phyloP scores from a whole-genome alignment of 2,113 vertebrate species.

The Sprattus sprattus region DNA sequence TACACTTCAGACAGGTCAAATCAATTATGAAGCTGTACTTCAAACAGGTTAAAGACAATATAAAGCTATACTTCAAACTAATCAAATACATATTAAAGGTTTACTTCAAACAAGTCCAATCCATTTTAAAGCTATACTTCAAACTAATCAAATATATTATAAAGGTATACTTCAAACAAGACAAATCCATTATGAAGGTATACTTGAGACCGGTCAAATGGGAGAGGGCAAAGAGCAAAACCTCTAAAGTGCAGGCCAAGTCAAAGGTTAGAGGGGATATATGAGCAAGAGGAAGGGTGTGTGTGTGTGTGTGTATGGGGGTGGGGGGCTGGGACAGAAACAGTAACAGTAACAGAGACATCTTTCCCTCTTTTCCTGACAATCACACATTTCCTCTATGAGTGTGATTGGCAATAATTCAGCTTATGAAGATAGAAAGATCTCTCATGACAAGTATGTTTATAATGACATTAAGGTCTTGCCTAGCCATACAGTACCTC shows the following conservation, averaged over 20 bases:
- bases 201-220: slow-evolving; percentile 77
- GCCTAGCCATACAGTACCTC: slow-evolving; percentile 19
- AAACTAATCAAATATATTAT: slow-evolving; percentile 44
- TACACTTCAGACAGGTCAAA: too few species aligned
- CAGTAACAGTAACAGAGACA: not conserved
- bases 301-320: not conserved
- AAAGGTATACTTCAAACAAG: slow-evolving; percentile 76
- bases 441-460: slow-evolving; percentile 29
- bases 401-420: not conserved
- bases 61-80: too few species aligned
- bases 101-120: too few species aligned
- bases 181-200: slow-evolving; percentile 76
- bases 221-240: slow-evolving; percentile 72
- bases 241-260: slow-evolving; percentile 70
- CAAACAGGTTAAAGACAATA: too few species aligned
- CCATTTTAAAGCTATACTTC: too few species aligned
- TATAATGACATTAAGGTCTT: slow-evolving; percentile 28
- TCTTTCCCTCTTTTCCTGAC: not conserved
- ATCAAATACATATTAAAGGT: too few species aligned
- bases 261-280: slow-evolving; percentile 72
- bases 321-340: not conserved
- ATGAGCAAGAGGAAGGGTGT: slow-evolving; percentile 27
- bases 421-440: slow-evolving; percentile 9
- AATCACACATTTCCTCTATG: slow-evolving; percentile 15
- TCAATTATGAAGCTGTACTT: too few species aligned